Conservation (phyloP, 64 coral and sea anemone species). For the Exaiptasia diaphana region DNA sequence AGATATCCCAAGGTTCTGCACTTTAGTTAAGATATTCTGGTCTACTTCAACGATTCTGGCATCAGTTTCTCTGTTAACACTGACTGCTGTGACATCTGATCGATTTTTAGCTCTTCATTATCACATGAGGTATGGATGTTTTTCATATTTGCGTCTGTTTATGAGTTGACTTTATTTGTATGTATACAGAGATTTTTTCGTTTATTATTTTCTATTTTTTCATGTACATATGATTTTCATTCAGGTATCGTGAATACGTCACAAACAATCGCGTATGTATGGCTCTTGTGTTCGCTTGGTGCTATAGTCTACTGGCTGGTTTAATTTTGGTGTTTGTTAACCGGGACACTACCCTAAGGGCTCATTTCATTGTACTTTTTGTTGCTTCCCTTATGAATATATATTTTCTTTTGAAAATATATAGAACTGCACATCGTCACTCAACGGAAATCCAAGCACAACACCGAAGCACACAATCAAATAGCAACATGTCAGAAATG, state of each 20-base stretch:
- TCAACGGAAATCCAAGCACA: constrained; percentile 30
- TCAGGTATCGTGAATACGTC: constrained; percentile 45
- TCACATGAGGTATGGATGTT: constrained; percentile 44
- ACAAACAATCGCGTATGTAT: constrained; percentile 16
- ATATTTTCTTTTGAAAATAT: constrained; percentile 43
- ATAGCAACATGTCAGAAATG: not conserved
- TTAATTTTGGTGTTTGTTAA: not conserved
- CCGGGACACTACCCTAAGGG: not conserved
- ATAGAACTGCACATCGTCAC: constrained; percentile 38
- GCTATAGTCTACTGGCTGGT: not conserved
- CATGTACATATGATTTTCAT: too few relatives aligned
- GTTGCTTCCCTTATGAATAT: not conserved
- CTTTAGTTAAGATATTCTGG: not conserved
- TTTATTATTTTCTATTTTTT: too few relatives aligned
- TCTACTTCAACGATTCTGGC: not conserved
- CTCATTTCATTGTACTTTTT: not conserved
- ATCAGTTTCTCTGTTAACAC: not conserved
- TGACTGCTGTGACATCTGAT: constrained; percentile 41
- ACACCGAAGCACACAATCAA: not conserved
- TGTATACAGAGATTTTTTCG: too few relatives aligned
- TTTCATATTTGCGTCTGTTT: too few relatives aligned
- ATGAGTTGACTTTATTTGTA: too few relatives aligned
- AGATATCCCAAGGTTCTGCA: not conserved
- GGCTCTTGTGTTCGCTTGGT: constrained; percentile 1
- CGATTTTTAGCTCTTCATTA: constrained; percentile 38